These are phyloP conservation scores for Edolisoma coerulescens DNA, from an alignment of 2,113 vertebrate species.

Conservation along the genomic window DNA sequence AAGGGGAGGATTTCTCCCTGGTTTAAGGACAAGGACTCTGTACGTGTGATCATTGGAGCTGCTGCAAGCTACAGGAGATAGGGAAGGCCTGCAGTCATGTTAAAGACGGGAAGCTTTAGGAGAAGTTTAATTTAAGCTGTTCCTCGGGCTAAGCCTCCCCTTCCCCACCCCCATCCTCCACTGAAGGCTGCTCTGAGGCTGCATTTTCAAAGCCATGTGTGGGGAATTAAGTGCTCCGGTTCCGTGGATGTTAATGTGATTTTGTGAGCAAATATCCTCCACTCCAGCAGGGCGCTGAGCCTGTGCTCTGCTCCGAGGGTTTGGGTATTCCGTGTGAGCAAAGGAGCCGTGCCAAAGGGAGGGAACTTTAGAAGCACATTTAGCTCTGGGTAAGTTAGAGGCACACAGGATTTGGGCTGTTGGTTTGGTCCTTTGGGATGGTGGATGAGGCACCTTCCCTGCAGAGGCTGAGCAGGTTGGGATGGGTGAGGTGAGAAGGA, in stretches of 20 bases:
- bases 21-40: background rate
- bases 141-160: slow-evolving; percentile 43
- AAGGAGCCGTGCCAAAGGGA: background rate
- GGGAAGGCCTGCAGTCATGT: background rate
- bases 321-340: background rate
- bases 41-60: background rate
- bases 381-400: background rate
- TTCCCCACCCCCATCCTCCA: background rate
- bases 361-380: background rate
- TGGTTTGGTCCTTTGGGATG: background rate
- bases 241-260: slow-evolving; percentile 20
- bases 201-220: background rate
- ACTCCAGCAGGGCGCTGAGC: background rate
- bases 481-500: background rate
- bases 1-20: background rate
- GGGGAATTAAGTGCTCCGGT: slow-evolving; percentile 29
- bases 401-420: background rate
- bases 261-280: slow-evolving; percentile 27
- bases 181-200: background rate
- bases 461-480: background rate
- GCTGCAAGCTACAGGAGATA: background rate
- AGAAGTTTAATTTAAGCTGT: slow-evolving; percentile 44
- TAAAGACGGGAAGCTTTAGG: background rate
- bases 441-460: background rate
- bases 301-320: background rate